phyloP scores from a whole-genome alignment of 2,113 vertebrate species.

The Lichenostomus cassidix region DNA sequence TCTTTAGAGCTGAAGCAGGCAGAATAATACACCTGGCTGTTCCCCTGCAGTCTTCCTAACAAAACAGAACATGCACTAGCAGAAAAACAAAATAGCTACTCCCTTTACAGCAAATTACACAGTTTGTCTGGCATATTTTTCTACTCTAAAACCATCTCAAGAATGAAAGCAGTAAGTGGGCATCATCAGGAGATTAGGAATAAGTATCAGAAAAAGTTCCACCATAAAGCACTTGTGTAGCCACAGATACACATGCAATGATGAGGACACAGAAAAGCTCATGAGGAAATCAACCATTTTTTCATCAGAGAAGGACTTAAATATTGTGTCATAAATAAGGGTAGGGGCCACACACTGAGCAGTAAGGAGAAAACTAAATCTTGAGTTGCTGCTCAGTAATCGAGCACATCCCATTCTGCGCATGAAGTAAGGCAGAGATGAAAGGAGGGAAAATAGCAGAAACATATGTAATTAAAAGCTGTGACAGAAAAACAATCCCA shows the following conservation, averaged over 20 bases:
- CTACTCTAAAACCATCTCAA: background rate
- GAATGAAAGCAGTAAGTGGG: background rate
- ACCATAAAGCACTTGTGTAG: background rate
- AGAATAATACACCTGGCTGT: background rate
- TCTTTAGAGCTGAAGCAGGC: background rate
- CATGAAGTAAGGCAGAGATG: background rate
- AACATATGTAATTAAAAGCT: background rate
- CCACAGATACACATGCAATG: background rate
- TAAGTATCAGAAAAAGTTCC: background rate
- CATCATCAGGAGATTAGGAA: background rate
- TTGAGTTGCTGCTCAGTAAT: background rate
- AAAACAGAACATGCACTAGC: background rate
- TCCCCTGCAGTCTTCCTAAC: background rate
- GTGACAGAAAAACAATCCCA: background rate
- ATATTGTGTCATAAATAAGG: background rate
- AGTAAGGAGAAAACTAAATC: background rate
- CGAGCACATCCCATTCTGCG: background rate
- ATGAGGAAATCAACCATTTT: background rate
- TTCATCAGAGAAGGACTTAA: background rate
- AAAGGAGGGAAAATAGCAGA: background rate
- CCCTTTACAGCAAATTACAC: background rate
- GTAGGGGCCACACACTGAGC: background rate
- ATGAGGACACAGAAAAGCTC: background rate
- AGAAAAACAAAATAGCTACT: background rate
- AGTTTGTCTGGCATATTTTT: background rate